Evolutionary conservation across 2,797 vertebrate species (phyloP).

Genomic region (Malacoctenus gilli): DNA sequence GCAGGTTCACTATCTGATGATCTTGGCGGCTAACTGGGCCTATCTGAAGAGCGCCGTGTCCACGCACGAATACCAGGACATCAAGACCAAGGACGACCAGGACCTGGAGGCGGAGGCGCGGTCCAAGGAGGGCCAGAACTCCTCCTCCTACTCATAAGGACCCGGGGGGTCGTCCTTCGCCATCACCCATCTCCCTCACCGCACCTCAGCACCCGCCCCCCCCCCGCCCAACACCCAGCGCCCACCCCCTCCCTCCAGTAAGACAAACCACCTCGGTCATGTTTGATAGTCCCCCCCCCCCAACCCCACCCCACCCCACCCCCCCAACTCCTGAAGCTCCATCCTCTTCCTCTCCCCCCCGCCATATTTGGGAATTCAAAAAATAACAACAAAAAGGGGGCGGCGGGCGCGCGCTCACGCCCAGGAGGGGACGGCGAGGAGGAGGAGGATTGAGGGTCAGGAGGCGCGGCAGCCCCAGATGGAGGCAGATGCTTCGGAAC

Average conservation of each 20-base stretch:
- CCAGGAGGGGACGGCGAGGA: constrained; percentile 38
- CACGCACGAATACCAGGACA: constrained; percentile 98
- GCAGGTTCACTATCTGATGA: constrained; percentile 99
- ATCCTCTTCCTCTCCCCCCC: no score
- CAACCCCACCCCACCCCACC: constrained; percentile 60
- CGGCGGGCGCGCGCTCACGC: constrained; percentile 30
- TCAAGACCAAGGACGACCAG: constrained; percentile 98
- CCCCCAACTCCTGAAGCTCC: no score
- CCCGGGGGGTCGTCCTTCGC: constrained; percentile 46
- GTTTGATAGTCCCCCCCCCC: constrained; percentile 66
- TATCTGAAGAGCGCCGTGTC: constrained; percentile 97
- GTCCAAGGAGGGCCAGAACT: constrained; percentile 99
- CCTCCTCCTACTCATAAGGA: constrained; percentile 97
- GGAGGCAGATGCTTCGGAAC: constrained; percentile 63
- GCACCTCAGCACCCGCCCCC: constrained; percentile 44
- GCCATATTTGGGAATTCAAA: constrained; percentile 9
- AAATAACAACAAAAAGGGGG: no score
- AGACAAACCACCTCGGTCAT: constrained; percentile 64
- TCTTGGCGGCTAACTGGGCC: constrained; percentile 98
- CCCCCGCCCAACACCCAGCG: constrained; percentile 61
- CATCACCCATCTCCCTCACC: constrained; percentile 46
- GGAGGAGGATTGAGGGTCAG: constrained; percentile 62
- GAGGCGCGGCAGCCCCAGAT: constrained; percentile 47
- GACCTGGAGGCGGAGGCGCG: constrained; percentile 97
- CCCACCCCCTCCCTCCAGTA: constrained; percentile 45